Conservation (phyloP, 2,113 vertebrate species). For the Nestor notabilis region DNA sequence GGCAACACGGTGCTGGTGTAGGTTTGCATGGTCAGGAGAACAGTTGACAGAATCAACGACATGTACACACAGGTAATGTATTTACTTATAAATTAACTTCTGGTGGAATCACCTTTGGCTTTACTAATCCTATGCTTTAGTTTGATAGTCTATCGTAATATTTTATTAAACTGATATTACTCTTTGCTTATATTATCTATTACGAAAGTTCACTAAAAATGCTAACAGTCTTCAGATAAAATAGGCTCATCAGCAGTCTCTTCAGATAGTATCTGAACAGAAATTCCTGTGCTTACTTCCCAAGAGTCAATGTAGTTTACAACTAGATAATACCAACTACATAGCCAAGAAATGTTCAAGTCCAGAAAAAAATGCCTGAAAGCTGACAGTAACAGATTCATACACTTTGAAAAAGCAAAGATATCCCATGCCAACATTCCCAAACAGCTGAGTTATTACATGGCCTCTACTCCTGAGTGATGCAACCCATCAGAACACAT, state of each 20-base stretch:
- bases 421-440: not conserved
- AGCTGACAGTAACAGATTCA: not conserved
- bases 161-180: not conserved
- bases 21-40: not conserved
- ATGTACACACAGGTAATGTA: accelerated
- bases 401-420: not conserved
- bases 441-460: not conserved
- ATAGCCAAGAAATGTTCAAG: not conserved
- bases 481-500: not conserved
- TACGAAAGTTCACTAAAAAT: not conserved
- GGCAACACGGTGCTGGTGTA: not conserved
- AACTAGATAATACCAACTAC: not conserved
- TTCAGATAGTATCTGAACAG: not conserved
- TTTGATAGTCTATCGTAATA: not conserved
- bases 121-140: not conserved
- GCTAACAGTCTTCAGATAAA: not conserved
- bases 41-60: not conserved
- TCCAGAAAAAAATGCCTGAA: not conserved
- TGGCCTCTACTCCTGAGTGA: not conserved
- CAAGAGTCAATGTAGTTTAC: not conserved
- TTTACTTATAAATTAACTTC: not conserved
- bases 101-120: not conserved
- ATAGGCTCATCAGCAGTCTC: not conserved
- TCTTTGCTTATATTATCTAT: not conserved
- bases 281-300: not conserved